A percentile compares a stretch with the other conserved stretches of the same genome.
Conservation (phyloP, 2,888 invertebrate species). For the Sisyra terminalis region DNA sequence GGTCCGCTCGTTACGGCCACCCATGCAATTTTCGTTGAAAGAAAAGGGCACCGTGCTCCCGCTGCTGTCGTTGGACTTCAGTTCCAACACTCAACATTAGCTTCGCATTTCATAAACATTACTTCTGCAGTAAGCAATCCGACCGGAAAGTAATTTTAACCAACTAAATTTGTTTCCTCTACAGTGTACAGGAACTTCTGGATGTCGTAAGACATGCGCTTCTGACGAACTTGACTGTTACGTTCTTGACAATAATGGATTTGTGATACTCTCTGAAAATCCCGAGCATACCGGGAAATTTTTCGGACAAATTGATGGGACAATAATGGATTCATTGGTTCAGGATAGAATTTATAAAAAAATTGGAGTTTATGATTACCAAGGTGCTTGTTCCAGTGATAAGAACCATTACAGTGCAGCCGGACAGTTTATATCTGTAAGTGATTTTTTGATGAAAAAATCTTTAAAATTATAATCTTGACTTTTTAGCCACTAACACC, state of each 20-base stretch:
- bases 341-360: slow-evolving; percentile 82
- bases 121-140: slow-evolving; percentile 56
- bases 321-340: slow-evolving; percentile 84
- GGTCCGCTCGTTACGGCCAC: slow-evolving; percentile 70
- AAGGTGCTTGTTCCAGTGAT: slow-evolving; percentile 65
- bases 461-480: not conserved
- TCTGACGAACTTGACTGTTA: slow-evolving; percentile 83
- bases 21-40: slow-evolving; percentile 76
- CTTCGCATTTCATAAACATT: slow-evolving; percentile 72
- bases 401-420: slow-evolving; percentile 45
- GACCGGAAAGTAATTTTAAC: no score
- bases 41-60: slow-evolving; percentile 66
- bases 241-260: slow-evolving; percentile 87
- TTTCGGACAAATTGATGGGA: slow-evolving; percentile 88
- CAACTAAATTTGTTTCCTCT: slow-evolving; percentile 3
- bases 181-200: slow-evolving; percentile 51
- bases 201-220: slow-evolving; percentile 71
- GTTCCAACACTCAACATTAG: slow-evolving; percentile 67
- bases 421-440: slow-evolving; percentile 26
- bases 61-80: slow-evolving; percentile 87
- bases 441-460: slow-evolving; percentile 7
- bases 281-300: slow-evolving; percentile 77
- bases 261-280: slow-evolving; percentile 79
- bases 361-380: slow-evolving; percentile 75
- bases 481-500: slow-evolving; percentile 36